A percentile compares a stretch with the other conserved stretches of the same genome.
phyloP scores from a whole-genome alignment of 2,113 vertebrate genomes.

The Gymnocephalus cernua region DNA sequence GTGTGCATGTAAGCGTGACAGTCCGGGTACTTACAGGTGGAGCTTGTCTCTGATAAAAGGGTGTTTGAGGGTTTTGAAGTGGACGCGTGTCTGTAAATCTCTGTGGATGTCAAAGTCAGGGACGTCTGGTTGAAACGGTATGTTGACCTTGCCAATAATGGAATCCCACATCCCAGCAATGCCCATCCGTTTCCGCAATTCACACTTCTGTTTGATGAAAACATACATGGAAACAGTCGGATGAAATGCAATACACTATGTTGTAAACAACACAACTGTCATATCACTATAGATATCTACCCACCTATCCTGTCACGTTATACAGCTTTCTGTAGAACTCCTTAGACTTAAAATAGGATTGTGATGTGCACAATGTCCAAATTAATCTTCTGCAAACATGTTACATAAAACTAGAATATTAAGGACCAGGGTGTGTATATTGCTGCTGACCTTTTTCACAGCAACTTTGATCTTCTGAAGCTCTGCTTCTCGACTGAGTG shows the following conservation, averaged over 20 bases:
- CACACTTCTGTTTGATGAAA: constrained; percentile 86
- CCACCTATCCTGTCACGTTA: not conserved
- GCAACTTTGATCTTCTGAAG: constrained; percentile 98
- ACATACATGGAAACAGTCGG: not conserved
- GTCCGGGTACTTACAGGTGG: constrained; percentile 90
- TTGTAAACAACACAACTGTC: not conserved
- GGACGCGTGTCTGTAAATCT: constrained; percentile 58
- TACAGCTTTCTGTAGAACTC: not conserved
- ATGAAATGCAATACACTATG: not conserved
- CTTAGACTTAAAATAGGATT: not conserved
- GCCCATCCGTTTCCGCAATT: constrained; percentile 88
- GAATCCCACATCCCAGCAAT: constrained; percentile 85
- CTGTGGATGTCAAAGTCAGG: constrained; percentile 82
- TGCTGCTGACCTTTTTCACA: constrained; percentile 91
- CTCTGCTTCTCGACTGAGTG: constrained; percentile 96
- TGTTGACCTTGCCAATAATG: constrained; percentile 86
- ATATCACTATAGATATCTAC: not conserved
- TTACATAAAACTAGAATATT: not conserved
- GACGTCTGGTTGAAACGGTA: constrained; percentile 90
- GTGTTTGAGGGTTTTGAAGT: constrained; percentile 90
- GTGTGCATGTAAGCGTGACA: not conserved
- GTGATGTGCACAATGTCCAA: not conserved
- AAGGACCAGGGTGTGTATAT: not conserved
- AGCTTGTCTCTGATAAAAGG: constrained; percentile 96
- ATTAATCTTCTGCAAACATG: not conserved